Base-by-base conservation (phyloP, 1,140 invertebrate genomes). In the Paralvinella palmiformis region DNA sequence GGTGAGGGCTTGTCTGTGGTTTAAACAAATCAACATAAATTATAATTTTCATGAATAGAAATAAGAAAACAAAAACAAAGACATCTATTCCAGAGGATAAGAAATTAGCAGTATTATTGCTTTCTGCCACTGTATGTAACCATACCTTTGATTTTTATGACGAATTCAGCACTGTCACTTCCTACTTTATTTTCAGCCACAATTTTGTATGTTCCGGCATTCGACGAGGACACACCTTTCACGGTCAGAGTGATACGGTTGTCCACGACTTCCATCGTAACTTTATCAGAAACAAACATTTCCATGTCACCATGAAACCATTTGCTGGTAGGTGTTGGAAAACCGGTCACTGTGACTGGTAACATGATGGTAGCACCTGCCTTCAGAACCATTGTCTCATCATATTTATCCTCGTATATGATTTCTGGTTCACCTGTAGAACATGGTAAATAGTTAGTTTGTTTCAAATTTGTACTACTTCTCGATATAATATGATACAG, bases 181-280 rank as follows among this genome's bases (percentile, higher is more conserved):
- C 94, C 94, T 44, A 88, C 89, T 78, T 96, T 92, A 57, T 88
- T 85, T 2, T 85, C 82, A 2, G 85, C 92, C 22, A 82, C 84
- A 22, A 94, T 86, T 7, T 85, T 86, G 76, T 96, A 97, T 56
- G 86, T 84, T 27, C 94, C 94, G 45, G 88, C 89, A 78, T 96
- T 93, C 57, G 88, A 85, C 1, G 85, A 82, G 1, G 85, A 86
- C 1, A 94, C 88, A 73, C 90, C 90, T 81, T 96, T 97, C 48
- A 97, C 53, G 5, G 70, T 70, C 59, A 79, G 62, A n/a, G n/a
- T n/a, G n/a, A n/a, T n/a, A 5, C 45, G 48, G 15, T 32, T 55
- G 50, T 37, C 31, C 20, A 17, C 36, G n/a, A 33, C 55, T 32
- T 57, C 59, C 32, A 29, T 33, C 7, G 33, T 36, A 15, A 61